Evolutionary conservation across 1,140 invertebrate species (phyloP).

Genomic region (Diplogasteroides magnus): DNA sequence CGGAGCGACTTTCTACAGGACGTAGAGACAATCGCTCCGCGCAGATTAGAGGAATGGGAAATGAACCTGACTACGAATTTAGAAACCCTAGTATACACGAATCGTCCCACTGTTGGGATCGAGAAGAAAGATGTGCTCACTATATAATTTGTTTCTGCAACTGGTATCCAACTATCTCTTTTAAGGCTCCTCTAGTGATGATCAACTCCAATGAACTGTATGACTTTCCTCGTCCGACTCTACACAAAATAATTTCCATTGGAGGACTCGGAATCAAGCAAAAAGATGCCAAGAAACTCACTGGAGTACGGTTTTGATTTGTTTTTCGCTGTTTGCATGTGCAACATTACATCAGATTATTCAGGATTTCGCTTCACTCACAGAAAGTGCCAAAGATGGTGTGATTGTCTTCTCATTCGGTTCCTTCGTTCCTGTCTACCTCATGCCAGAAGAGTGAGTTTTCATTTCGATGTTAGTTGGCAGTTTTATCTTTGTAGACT

Average conservation of each 20-base stretch:
- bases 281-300: conserved; percentile 8
- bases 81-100: too few relatives aligned
- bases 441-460: conserved; percentile 10
- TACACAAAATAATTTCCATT: conserved; percentile 24
- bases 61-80: too few relatives aligned
- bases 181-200: conserved; percentile 21
- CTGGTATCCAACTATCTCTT: too few relatives aligned
- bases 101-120: too few relatives aligned
- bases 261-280: conserved; percentile 21
- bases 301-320: neutral
- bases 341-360: neutral
- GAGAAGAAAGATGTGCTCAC: too few relatives aligned
- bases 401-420: conserved; percentile 9
- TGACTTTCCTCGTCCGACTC: conserved; percentile 22
- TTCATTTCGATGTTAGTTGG: neutral
- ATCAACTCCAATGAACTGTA: conserved; percentile 23
- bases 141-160: too few relatives aligned
- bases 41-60: too few relatives aligned
- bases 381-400: conserved; percentile 8
- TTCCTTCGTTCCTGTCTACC: neutral
- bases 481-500: too few relatives aligned
- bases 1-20: too few relatives aligned
- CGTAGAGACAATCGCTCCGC: too few relatives aligned
- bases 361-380: conserved; percentile 7
- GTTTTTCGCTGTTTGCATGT: neutral